Conservation (phyloP, 2,113 vertebrate genomes). For the Phoenicopterus ruber region DNA sequence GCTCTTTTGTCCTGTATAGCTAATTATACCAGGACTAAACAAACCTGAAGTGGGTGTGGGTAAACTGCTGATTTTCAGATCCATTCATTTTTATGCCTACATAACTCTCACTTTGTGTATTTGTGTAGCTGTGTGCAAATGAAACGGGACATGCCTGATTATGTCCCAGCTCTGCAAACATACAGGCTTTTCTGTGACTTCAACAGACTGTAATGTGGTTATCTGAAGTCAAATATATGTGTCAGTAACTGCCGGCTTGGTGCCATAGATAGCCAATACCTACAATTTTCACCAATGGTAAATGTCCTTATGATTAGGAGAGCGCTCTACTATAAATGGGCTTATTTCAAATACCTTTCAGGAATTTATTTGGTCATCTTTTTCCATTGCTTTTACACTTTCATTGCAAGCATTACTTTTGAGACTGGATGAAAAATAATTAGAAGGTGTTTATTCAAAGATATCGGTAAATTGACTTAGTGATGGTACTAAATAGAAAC, state of each 20-base stretch:
- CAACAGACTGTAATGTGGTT: not conserved
- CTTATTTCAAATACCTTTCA: not conserved
- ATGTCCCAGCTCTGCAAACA: not conserved
- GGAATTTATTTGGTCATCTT: not conserved
- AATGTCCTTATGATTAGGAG: not conserved
- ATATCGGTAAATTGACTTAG: not conserved
- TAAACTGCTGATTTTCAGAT: not conserved
- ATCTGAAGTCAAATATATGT: not conserved
- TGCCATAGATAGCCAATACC: not conserved
- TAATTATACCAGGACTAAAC: not conserved
- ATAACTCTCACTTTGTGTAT: not conserved
- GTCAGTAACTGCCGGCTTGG: not conserved
- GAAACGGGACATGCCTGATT: not conserved
- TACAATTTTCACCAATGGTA: not conserved
- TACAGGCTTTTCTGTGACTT: not conserved
- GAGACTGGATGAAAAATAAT: not conserved
- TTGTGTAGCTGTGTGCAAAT: not conserved
- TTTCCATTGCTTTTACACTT: not conserved
- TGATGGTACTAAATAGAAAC: not conserved
- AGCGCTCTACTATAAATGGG: not conserved
- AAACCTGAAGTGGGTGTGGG: not conserved
- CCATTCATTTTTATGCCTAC: not conserved
- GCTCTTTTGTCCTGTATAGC: not conserved
- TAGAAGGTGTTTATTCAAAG: not conserved
- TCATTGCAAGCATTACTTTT: not conserved